Base-by-base conservation (phyloP, 1,140 invertebrate genomes). In the Drosophila takahashii region DNA sequence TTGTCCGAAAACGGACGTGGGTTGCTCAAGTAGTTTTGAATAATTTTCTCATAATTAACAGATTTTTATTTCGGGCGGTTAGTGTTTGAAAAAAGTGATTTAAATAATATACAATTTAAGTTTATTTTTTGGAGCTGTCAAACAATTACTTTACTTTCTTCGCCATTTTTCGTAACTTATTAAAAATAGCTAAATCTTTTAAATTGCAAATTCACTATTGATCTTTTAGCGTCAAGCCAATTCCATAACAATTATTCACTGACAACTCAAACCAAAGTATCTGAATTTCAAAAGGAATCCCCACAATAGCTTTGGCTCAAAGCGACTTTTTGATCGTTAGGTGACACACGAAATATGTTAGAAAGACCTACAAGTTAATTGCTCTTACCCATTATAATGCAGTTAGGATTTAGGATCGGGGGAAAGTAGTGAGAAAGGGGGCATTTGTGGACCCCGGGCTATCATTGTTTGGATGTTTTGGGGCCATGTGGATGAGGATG, bases 271-370 rank as follows among this genome's bases (percentile, higher is more conserved):
- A 0, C 29, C 29, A 32, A 1, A 42, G 15, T 18, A 10, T 9
- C 41, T 10, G 3, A 42, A 18, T 42, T 42, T 42, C 37, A 15
- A 39, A 15, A 39, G 37, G 15, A 42, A 42, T 3, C 6, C 7
- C 29, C 29, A 9, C 22, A 22, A 32, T 32, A 32, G 32, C 32
- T 32, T 32, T 32, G 32, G 6, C 32, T 32, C 9, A 36, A 10
- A 36, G 9, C 48, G 44, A 32, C 37, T 22, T 64, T 37, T 10
- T 26, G 22, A 32, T 69, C 61, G 41, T 22, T 39, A 39, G 52
- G 65, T 51, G 66, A 72, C 69, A 72, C 44, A 71, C 54, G 26
- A 58, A 72, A 50, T 36, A 60, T 59, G 51, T 39, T 26, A 27
- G 6, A 45, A 34, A 29, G 36, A 11, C 22, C 26, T 18, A 18